Base-by-base conservation (phyloP, 35 echinoderm and acorn worm species). In the Ophioderma brevispina region DNA sequence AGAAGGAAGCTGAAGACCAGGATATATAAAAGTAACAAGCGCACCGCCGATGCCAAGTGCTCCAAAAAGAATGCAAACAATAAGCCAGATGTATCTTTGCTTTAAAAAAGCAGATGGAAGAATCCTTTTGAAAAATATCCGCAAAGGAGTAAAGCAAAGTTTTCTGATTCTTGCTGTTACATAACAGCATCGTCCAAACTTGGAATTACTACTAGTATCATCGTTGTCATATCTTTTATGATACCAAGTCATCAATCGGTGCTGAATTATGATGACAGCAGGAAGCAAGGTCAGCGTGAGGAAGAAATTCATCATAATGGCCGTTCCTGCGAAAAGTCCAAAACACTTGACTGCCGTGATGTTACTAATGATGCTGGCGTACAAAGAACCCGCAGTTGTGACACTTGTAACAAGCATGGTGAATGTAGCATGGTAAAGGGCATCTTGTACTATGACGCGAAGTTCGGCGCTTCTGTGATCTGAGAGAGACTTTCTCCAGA, bases 351-450 rank as follows among this genome's bases (percentile, higher is more conserved):
- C 46, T 18, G 92, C 92, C 30, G 82, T 98, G 30, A 98, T 98
- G 36, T 88, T n/a, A 40, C 96, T 98, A 38, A 96, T 84, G 6
- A 86, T 64, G 39, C 79, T 92, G 19, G 87, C 75, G 79, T 81
- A 98, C 10, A 98, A 90, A 4, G 96, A 93, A 8, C 93, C 38
- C 1, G 96, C 77, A 1, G 96, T 98, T 21, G 96, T 98, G 13
- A 95, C 81, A 81, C 96, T 98, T 18, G 96, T 98, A 1, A 98
- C 96, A 75, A 98, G 87, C 93, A 98, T 92, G 1, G 96, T 95
- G 8, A 85, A 31, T 32, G 89, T 78, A 31, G 92, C 96, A 50
- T 98, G 96, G 37, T 55, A 78, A 15, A 91, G 52, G 0, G 96
- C 81, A 64, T 98, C 88, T 31, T 88, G 41, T 2, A 94, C 84